Base-by-base conservation (phyloP, 1,140 invertebrate species). In the Harpegnathos saltator region DNA sequence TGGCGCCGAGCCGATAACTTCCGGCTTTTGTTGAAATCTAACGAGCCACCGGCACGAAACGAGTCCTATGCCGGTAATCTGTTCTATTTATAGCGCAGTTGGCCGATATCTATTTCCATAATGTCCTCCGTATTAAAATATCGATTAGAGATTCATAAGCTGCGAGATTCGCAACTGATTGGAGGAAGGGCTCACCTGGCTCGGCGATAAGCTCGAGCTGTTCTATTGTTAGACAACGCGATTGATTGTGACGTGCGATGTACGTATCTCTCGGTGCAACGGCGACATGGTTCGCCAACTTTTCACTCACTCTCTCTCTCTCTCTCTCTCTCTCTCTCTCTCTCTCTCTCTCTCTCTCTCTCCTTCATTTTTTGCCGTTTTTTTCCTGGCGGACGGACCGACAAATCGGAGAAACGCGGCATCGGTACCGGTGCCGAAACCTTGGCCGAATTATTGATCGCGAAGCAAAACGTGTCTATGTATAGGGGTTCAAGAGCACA, bases 31-130 rank as follows among this genome's bases (percentile, higher is more conserved):
- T 74, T 74, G 72, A 62, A 72, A 61, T 59, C 75, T 87, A 87
- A 87, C 72, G 84, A 85, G 69, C 59, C 73, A 48, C 69, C 81
- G 56, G 61, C 68, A 85, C 83, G 83, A 73, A 61, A 86, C 44
- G 65, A 81, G 63, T 68, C 19, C 58, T 75, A 69, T 9, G 72
- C 54, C 15, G 44, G 19, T 80, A 58, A 58, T 78, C 56, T 38
- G 54, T 19, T 50, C 26, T 84, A 85, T 85, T 78, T 78, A 78
- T 72, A 69, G 19, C n/a, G 2, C 58, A 22, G 50, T 12, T 44
- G 12, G 0, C 17, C 62, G 0, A 48, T 15, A 22, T 58, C 56
- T 48, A 71, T 80, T 69, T 58, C n/a, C 24, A 3, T 15, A 26
- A 68, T 26, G 66, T 69, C 71, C 44, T 58, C n/a, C 9, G 22